Evolutionary conservation across 2,888 invertebrate species (phyloP).

Genomic region (Mystacides longicornis): DNA sequence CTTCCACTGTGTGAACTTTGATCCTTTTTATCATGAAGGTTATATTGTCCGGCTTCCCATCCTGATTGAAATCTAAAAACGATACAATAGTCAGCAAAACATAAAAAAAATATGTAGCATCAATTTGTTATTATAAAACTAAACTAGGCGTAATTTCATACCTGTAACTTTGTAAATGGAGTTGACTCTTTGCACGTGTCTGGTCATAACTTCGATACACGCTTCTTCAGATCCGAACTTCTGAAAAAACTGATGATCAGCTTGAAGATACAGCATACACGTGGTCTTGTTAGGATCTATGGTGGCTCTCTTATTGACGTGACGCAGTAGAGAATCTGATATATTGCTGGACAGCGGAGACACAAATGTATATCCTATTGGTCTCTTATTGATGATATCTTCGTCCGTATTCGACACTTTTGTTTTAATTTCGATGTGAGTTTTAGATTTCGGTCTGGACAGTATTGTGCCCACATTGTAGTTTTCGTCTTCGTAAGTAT

Average conservation of each 20-base stretch:
- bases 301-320: slow-evolving; percentile 60
- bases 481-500: slow-evolving; percentile 32
- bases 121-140: not conserved
- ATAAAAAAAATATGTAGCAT: slow-evolving; percentile 27
- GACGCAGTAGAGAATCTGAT: slow-evolving; percentile 48
- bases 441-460: slow-evolving; percentile 57
- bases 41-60: slow-evolving; percentile 85
- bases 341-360: slow-evolving; percentile 36
- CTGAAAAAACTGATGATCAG: slow-evolving; percentile 93
- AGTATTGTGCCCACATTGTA: slow-evolving; percentile 32
- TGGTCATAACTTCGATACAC: slow-evolving; percentile 90
- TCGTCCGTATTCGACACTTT: slow-evolving; percentile 55
- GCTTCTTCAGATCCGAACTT: slow-evolving; percentile 91
- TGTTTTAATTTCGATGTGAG: slow-evolving; percentile 59
- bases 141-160: slow-evolving; percentile 33
- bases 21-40: slow-evolving; percentile 94
- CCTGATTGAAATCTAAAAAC: slow-evolving; percentile 90
- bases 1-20: slow-evolving; percentile 84
- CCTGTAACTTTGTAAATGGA: slow-evolving; percentile 80
- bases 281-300: slow-evolving; percentile 85
- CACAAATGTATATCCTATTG: slow-evolving; percentile 43
- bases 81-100: too few species aligned
- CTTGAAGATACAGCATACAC: slow-evolving; percentile 92
- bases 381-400: slow-evolving; percentile 55
- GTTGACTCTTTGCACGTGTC: slow-evolving; percentile 91